These are phyloP conservation scores for Indri indri DNA, from an alignment of 2,113 vertebrate genomes.

Conservation along the genomic window DNA sequence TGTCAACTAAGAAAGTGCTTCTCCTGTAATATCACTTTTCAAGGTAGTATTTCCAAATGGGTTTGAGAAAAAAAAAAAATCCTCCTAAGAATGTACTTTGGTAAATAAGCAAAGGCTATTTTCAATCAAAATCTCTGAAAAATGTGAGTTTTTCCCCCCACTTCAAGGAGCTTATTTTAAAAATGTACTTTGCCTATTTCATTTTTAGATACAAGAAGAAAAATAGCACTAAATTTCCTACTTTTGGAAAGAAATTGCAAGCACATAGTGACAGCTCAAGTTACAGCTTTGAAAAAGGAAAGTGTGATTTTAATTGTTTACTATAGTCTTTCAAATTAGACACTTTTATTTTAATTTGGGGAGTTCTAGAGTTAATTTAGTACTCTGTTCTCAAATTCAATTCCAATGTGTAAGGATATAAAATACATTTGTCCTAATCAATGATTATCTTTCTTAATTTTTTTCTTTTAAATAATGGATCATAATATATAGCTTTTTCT, in stretches of 20 bases:
- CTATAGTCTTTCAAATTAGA: slow-evolving; percentile 4
- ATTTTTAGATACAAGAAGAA: slow-evolving; percentile 48
- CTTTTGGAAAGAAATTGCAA: slow-evolving; percentile 51
- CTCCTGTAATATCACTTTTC: slow-evolving; percentile 27
- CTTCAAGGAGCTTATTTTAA: neutral
- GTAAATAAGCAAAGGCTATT: slow-evolving; percentile 42
- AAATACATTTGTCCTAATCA: neutral
- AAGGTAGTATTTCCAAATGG: slow-evolving; percentile 24
- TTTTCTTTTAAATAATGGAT: neutral
- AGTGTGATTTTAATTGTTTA: slow-evolving; percentile 56
- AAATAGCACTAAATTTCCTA: neutral
- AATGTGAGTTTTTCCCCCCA: neutral
- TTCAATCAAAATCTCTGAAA: slow-evolving; percentile 40
- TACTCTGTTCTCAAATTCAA: neutral
- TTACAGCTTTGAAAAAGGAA: slow-evolving; percentile 33
- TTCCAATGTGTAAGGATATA: neutral
- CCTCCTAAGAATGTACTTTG: slow-evolving; percentile 6
- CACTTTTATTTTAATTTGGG: slow-evolving; percentile 26
- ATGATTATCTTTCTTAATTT: neutral
- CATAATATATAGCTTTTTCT: neutral
- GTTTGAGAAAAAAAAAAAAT: neutral
- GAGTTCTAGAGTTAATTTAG: slow-evolving; percentile 24
- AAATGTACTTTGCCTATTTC: slow-evolving; percentile 27
- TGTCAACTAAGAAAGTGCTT: slow-evolving; percentile 60
- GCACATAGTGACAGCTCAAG: slow-evolving; percentile 22